Evolutionary conservation across 2,113 vertebrate species (phyloP).

Genomic region (Sceloporus tristichus): DNA sequence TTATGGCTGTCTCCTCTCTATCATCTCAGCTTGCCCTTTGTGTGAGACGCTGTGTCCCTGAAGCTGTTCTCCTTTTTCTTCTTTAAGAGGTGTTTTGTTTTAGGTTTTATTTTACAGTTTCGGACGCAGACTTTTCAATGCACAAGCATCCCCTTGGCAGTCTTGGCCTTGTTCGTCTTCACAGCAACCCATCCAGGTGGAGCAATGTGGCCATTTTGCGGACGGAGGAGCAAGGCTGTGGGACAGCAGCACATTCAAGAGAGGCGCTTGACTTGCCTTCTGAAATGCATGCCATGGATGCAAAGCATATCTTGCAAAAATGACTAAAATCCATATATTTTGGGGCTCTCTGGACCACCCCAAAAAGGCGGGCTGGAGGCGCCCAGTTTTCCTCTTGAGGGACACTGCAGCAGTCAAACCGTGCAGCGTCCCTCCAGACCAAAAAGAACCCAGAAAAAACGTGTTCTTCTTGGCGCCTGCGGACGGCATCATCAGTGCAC

Average conservation of each 20-base stretch:
- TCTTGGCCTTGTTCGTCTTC: neutral
- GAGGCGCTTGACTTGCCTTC: neutral
- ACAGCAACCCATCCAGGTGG: neutral
- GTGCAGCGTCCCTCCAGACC: no score
- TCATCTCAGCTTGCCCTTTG: constrained; percentile 22
- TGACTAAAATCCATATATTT: no score
- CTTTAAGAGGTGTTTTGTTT: neutral
- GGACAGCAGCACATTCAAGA: neutral
- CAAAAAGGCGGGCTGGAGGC: no score
- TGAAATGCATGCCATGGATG: neutral
- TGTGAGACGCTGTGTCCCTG: neutral
- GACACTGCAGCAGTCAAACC: no score
- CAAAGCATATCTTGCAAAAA: neutral
- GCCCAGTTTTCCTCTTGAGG: no score
- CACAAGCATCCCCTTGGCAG: neutral
- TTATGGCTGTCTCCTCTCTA: constrained; percentile 4
- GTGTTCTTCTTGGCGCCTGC: no score
- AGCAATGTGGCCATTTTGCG: neutral
- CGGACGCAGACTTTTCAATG: neutral
- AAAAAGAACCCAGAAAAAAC: no score
- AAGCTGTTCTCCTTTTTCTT: neutral
- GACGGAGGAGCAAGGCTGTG: neutral
- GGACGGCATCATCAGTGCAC: no score
- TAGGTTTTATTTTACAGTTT: neutral
- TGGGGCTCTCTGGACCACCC: no score